Percentiles rank a stretch among this genome's conserved stretches.
Evolutionary conservation across 2,888 invertebrate species (phyloP).

Genomic region (Ormyrus pomaceus): DNA sequence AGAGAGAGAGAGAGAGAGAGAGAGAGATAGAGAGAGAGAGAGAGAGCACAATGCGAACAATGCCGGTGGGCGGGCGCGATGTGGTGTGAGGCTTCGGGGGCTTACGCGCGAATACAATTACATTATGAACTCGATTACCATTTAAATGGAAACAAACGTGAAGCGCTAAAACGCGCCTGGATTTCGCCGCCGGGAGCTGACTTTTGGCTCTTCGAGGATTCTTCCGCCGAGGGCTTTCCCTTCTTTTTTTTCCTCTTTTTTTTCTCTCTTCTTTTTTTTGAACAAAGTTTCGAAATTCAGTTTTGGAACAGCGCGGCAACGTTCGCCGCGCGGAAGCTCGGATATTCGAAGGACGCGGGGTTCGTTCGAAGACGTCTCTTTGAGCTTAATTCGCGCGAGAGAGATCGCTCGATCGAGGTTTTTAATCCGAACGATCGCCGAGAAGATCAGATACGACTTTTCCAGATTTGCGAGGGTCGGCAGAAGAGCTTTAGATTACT

Average conservation of each 20-base stretch:
- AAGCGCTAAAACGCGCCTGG: constrained; percentile 73
- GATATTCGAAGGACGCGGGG: too few species aligned
- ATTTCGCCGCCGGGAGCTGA: constrained; percentile 18
- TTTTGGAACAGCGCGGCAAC: too few species aligned
- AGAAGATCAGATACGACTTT: too few species aligned
- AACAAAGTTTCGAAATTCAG: too few species aligned
- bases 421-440: too few species aligned
- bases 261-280: neutral
- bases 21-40: constrained; percentile 55
- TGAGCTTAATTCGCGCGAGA: too few species aligned
- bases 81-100: constrained; percentile 69
- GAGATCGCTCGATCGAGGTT: too few species aligned
- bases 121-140: constrained; percentile 76
- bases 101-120: constrained; percentile 75
- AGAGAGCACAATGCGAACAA: constrained; percentile 71
- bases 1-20: constrained; percentile 37
- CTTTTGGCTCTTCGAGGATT: constrained; percentile 11
- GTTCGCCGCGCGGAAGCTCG: too few species aligned
- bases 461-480: too few species aligned
- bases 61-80: constrained; percentile 66
- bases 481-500: too few species aligned
- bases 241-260: neutral
- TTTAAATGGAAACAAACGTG: constrained; percentile 76
- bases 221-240: neutral
- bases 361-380: too few species aligned